These are phyloP conservation scores for Typhlichthys subterraneus DNA, from an alignment of 2,797 vertebrate species.

Conservation along the genomic window DNA sequence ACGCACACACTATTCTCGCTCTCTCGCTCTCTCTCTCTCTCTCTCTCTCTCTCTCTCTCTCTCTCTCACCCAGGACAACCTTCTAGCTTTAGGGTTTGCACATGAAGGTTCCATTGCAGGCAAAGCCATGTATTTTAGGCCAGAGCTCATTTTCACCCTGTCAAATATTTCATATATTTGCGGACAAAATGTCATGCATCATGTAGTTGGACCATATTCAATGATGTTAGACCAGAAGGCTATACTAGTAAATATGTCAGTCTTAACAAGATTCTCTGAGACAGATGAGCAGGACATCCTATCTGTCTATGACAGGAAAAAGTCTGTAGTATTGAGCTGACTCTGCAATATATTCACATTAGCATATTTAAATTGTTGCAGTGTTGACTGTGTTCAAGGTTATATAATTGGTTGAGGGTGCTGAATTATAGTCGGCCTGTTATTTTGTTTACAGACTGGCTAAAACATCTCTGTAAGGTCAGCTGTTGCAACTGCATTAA, in stretches of 20 bases:
- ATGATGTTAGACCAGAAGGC: slow-evolving; percentile 22
- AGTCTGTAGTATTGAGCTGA: slow-evolving; percentile 1
- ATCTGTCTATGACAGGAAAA: background rate
- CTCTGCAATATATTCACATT: background rate
- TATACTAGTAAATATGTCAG: slow-evolving; percentile 1
- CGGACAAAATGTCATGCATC: slow-evolving; percentile 37
- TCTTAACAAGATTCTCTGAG: slow-evolving; percentile 10
- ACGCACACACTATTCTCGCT: too few species aligned
- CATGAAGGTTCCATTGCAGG: slow-evolving; percentile 20
- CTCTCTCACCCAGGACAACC: slow-evolving; percentile 24
- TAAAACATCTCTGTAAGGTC: background rate
- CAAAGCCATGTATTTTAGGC: slow-evolving; percentile 31
- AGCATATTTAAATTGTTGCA: background rate
- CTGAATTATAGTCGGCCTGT: too few species aligned
- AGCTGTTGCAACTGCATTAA: background rate
- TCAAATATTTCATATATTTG: slow-evolving; percentile 43
- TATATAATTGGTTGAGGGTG: background rate
- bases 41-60: background rate
- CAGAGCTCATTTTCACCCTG: slow-evolving; percentile 39
- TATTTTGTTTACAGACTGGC: too few species aligned
- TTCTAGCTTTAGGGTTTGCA: slow-evolving; percentile 13
- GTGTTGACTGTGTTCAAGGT: slow-evolving; percentile 5
- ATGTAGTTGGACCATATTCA: slow-evolving; percentile 28
- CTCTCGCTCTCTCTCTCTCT: slow-evolving; percentile 8
- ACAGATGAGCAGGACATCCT: background rate